Percentiles rank a stretch among this genome's conserved stretches.
Evolutionary conservation across 2,113 vertebrate genomes (phyloP).

Genomic region (Mesoclemmys tuberculata): DNA sequence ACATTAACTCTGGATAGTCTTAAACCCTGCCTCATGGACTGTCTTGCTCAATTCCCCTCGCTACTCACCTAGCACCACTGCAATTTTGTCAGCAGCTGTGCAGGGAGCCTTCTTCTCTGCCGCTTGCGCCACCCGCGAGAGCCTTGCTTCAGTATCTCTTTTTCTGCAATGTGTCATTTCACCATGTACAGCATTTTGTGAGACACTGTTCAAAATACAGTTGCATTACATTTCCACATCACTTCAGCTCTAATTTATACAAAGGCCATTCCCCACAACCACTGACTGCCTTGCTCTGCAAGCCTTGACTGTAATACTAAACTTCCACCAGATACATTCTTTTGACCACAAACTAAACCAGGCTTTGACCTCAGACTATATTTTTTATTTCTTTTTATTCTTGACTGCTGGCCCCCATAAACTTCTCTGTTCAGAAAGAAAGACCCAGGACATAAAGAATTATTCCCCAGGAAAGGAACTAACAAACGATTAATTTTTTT

Average conservation of each 20-base stretch:
- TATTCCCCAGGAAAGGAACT: neutral
- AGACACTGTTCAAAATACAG: neutral
- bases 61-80: too few relatives aligned
- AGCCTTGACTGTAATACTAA: neutral
- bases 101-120: neutral
- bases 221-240: neutral
- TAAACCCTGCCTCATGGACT: neutral
- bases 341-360: neutral
- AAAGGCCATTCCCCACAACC: neutral
- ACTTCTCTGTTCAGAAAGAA: neutral
- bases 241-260: neutral
- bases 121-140: neutral
- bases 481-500: neutral
- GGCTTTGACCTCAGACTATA: neutral
- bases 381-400: neutral
- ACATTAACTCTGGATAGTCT: neutral
- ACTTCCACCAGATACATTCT: neutral
- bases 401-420: neutral
- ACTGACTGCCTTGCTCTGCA: neutral
- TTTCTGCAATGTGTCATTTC: neutral
- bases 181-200: neutral
- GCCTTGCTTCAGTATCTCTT: neutral
- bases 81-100: neutral
- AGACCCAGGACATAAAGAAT: neutral
- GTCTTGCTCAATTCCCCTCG: neutral